phyloP scores from a whole-genome alignment of 2,888 invertebrate genomes.

The Prenolepis imparis region DNA sequence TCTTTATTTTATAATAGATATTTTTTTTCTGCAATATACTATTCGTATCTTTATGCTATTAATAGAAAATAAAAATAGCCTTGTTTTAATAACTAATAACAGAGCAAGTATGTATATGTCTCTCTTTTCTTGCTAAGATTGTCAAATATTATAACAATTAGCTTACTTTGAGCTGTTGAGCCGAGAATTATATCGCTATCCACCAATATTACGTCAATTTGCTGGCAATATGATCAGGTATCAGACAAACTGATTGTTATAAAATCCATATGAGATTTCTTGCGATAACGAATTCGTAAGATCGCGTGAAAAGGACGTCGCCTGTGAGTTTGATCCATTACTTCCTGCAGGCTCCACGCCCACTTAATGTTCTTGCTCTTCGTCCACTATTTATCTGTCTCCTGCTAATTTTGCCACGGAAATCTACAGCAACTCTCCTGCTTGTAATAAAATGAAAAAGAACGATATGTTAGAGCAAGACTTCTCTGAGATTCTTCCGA shows the following conservation, averaged over 20 bases:
- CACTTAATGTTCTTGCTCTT: conserved; percentile 82
- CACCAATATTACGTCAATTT: conserved; percentile 30
- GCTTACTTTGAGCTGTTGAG: conserved; percentile 37
- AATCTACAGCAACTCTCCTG: conserved; percentile 70
- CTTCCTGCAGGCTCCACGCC: conserved; percentile 84
- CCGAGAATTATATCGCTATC: conserved; percentile 46
- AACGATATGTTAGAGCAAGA: conserved; percentile 29
- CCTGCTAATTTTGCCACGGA: conserved; percentile 80
- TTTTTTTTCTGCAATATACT: neutral
- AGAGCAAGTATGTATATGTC: conserved; percentile 4
- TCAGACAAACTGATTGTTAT: conserved; percentile 70
- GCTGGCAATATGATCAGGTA: conserved; percentile 61
- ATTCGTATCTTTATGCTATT: neutral
- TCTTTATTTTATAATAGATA: neutral
- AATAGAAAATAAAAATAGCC: conserved; percentile 15
- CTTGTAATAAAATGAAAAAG: conserved; percentile 60
- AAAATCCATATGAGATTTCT: conserved; percentile 59
- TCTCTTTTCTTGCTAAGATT: neutral
- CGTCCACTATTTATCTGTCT: conserved; percentile 83
- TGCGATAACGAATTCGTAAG: conserved; percentile 74
- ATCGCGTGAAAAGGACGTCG: conserved; percentile 65
- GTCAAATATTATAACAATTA: too few species aligned
- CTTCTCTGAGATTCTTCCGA: conserved; percentile 5
- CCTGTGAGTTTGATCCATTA: conserved; percentile 84
- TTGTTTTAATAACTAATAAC: conserved; percentile 14